Conservation (phyloP, 2,113 vertebrate genomes). For the Nycticebus coucang region DNA sequence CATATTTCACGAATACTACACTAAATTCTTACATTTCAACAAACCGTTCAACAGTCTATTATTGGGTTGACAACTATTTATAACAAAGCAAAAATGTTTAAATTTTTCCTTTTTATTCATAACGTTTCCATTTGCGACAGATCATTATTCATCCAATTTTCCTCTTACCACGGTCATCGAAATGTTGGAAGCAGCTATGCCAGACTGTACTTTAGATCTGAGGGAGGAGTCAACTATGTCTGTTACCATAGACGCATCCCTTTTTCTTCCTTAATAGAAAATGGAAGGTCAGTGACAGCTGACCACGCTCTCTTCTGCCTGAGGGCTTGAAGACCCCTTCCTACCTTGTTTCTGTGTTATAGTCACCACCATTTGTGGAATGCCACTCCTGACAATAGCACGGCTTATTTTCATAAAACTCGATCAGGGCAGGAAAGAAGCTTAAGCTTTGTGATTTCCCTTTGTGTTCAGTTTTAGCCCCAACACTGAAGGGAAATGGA, state of each 20-base stretch:
- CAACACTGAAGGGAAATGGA: slow-evolving; percentile 8
- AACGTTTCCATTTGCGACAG: not conserved
- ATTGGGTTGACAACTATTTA: slow-evolving; percentile 33
- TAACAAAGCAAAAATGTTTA: not conserved
- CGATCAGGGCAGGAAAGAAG: not conserved
- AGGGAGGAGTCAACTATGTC: not conserved
- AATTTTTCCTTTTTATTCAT: slow-evolving; percentile 26
- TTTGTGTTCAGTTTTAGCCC: not conserved
- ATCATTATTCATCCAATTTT: not conserved
- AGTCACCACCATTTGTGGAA: not conserved
- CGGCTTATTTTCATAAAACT: not conserved
- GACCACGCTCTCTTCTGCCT: not conserved
- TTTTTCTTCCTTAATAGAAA: not conserved
- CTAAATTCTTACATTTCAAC: slow-evolving; percentile 53
- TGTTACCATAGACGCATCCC: not conserved
- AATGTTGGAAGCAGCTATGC: not conserved
- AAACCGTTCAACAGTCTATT: not conserved
- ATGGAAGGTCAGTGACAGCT: not conserved
- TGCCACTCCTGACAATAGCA: not conserved
- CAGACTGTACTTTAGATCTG: not conserved
- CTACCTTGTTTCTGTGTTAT: not conserved
- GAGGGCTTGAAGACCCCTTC: not conserved
- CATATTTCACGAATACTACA: slow-evolving; percentile 44
- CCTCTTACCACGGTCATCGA: not conserved
- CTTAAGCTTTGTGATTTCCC: not conserved